phyloP scores from a whole-genome alignment of 2,797 vertebrate genomes.

The Nyctibius grandis region DNA sequence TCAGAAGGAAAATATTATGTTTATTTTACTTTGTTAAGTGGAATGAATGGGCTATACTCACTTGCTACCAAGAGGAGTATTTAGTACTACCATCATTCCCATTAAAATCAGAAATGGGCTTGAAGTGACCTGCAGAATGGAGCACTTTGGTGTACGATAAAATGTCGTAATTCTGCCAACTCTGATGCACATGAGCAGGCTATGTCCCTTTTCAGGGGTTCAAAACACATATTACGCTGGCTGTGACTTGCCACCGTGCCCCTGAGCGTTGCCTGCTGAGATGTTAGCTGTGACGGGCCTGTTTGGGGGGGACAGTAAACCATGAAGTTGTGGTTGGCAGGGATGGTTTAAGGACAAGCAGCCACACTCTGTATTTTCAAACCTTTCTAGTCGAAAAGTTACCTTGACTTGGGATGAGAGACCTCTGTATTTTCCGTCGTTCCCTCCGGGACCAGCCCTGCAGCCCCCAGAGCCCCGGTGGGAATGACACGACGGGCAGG shows the following conservation, averaged over 20 bases:
- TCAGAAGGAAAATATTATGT: constrained; percentile 1
- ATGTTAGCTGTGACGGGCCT: fast-evolving
- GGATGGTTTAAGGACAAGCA: not conserved
- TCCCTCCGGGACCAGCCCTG: not conserved
- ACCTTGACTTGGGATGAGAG: not conserved
- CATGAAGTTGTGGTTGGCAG: not conserved
- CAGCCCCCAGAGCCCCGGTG: fast-evolving
- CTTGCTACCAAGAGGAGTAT: not conserved
- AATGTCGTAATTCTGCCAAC: fast-evolving
- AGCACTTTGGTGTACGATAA: not conserved
- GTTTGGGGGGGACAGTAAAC: not conserved
- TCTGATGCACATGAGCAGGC: not conserved
- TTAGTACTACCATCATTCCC: not conserved
- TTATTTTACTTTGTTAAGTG: not conserved
- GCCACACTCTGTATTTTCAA: not conserved
- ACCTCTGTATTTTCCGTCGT: not conserved
- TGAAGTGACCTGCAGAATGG: not conserved
- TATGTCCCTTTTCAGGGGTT: not conserved
- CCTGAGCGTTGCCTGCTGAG: not conserved
- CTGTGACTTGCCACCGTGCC: not conserved
- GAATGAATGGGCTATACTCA: not conserved
- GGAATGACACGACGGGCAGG: fast-evolving
- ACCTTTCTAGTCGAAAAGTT: not conserved
- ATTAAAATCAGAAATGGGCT: not conserved
- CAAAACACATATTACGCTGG: not conserved